A percentile compares a stretch with the other conserved stretches of the same genome.
These are phyloP conservation scores for Solenopsis fugax DNA, from an alignment of 1,140 invertebrate genomes.

Conservation along the genomic window DNA sequence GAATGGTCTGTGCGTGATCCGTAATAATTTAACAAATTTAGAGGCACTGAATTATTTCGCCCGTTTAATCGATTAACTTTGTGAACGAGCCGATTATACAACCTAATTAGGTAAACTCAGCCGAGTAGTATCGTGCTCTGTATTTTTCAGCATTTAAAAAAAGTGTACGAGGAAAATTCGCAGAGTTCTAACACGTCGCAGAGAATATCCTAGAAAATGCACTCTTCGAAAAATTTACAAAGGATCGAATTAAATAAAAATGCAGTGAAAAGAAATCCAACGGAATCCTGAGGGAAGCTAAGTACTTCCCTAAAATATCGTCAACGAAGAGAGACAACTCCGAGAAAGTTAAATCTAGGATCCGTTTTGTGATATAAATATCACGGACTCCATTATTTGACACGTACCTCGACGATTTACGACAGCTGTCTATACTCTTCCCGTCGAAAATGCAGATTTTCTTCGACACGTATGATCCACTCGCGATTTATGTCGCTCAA, in stretches of 20 bases:
- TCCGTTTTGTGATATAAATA: slow-evolving; percentile 13
- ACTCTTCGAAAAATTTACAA: neutral
- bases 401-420: neutral
- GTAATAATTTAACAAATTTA: slow-evolving; percentile 31
- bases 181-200: neutral
- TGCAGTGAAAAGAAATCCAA: neutral
- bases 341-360: neutral
- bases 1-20: slow-evolving; percentile 7
- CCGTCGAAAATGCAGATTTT: neutral
- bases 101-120: neutral
- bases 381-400: slow-evolving; percentile 5
- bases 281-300: neutral
- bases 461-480: neutral
- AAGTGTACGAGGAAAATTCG: neutral
- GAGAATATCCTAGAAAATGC: neutral
- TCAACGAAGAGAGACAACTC: neutral
- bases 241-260: neutral
- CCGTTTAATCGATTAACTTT: slow-evolving; percentile 15
- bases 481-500: slow-evolving; percentile 33
- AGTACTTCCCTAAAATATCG: slow-evolving; percentile 6
- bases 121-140: neutral
- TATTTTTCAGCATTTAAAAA: neutral
- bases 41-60: neutral
- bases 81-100: neutral
- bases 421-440: neutral